Evolutionary conservation across 2,797 vertebrate species (phyloP).

Genomic region (Petrocephalus sullivani): DNA sequence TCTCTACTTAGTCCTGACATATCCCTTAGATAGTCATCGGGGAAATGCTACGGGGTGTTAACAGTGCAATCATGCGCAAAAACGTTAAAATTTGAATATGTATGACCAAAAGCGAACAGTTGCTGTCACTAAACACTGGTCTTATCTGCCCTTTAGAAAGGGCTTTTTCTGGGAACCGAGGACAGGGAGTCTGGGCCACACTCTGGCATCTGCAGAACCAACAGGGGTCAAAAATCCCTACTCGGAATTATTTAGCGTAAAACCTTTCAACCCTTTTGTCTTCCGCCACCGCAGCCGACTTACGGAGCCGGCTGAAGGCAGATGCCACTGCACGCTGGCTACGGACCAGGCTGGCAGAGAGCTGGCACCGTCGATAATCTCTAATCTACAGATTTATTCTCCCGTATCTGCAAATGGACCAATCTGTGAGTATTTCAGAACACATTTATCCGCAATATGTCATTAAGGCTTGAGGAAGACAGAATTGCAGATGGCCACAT

Average conservation of each 20-base stretch:
- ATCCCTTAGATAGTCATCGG: constrained; percentile 14
- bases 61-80: constrained; percentile 12
- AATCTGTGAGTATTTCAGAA: constrained; percentile 39
- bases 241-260: constrained; percentile 23
- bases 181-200: constrained; percentile 14
- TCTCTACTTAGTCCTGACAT: constrained; percentile 8
- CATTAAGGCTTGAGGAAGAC: constrained; percentile 34
- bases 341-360: constrained; percentile 29
- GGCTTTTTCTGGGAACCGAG: constrained; percentile 2
- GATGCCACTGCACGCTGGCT: constrained; percentile 32
- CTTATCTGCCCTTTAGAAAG: constrained; percentile 13
- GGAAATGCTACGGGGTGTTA: background rate
- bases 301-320: constrained; percentile 27
- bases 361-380: constrained; percentile 40
- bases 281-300: constrained; percentile 21
- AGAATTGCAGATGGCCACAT: constrained; percentile 25
- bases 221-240: constrained; percentile 27
- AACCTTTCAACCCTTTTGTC: constrained; percentile 33
- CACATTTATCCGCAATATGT: constrained; percentile 37
- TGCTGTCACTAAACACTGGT: constrained; percentile 22
- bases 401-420: constrained; percentile 43
- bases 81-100: constrained; percentile 10
- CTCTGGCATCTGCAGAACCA: constrained; percentile 23
- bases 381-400: constrained; percentile 43
- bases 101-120: constrained; percentile 22